A percentile compares a stretch with the other conserved stretches of the same genome.
These are phyloP conservation scores for Nymphalis c-album DNA, from an alignment of 2,888 invertebrate genomes.

Conservation along the genomic window DNA sequence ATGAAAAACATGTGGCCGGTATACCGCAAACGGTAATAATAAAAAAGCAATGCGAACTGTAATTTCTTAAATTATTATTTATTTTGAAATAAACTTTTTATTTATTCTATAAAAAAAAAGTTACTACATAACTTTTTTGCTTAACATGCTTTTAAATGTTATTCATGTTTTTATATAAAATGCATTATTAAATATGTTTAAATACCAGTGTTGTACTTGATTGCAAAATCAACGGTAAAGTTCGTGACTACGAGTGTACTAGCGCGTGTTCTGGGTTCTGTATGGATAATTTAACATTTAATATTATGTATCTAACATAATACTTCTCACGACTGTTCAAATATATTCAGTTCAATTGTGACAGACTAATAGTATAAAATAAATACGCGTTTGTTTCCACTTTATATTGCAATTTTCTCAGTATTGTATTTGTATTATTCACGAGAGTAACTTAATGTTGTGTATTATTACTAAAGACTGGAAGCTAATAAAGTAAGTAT, in stretches of 20 bases:
- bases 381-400: too few relatives aligned
- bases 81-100: too few relatives aligned
- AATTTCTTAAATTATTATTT: too few relatives aligned
- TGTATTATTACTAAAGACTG: too few relatives aligned
- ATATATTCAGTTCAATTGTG: constrained; percentile 1
- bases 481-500: too few relatives aligned
- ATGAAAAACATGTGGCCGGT: too few relatives aligned
- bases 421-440: too few relatives aligned
- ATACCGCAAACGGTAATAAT: too few relatives aligned
- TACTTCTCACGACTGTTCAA: constrained; percentile 11
- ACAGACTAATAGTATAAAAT: background rate
- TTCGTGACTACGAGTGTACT: constrained; percentile 1
- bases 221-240: constrained; percentile 3
- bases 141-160: background rate
- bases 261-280: constrained; percentile 20
- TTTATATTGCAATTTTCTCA: too few relatives aligned
- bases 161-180: background rate
- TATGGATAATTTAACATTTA: constrained; percentile 6
- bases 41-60: too few relatives aligned
- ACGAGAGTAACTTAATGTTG: too few relatives aligned
- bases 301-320: constrained; percentile 9
- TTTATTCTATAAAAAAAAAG: background rate
- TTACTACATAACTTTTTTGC: background rate
- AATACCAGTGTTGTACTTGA: background rate
- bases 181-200: constrained; percentile 4